A percentile compares a stretch with the other conserved stretches of the same genome.
phyloP scores from a whole-genome alignment of 1,140 invertebrate genomes.

The Lasioglossum baleicum region DNA sequence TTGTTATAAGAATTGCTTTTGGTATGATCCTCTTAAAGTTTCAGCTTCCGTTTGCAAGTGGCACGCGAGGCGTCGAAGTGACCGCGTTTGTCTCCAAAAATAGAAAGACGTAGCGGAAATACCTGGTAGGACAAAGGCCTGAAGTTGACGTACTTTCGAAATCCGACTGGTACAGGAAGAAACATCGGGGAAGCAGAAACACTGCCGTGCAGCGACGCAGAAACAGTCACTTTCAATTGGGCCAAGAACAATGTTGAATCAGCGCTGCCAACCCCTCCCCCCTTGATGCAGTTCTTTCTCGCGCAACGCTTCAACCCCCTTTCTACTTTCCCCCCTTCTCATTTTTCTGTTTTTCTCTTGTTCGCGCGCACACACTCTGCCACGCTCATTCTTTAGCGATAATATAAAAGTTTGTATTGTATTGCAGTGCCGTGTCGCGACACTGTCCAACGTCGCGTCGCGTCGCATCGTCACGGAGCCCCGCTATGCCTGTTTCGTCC shows the following conservation, averaged over 20 bases:
- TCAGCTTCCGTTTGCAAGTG: neutral
- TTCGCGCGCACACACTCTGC: neutral
- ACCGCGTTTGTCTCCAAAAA: neutral
- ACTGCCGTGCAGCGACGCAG: constrained; percentile 6
- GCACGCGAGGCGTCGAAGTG: neutral
- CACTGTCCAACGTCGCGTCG: neutral
- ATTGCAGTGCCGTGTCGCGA: constrained; percentile 1
- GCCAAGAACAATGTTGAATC: constrained; percentile 22
- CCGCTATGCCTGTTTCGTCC: neutral
- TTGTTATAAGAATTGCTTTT: no score
- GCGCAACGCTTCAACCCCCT: neutral
- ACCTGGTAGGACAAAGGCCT: neutral
- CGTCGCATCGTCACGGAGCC: neutral
- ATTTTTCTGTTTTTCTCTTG: neutral
- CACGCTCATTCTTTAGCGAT: constrained; percentile 19
- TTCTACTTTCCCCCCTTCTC: neutral
- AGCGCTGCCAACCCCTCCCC: constrained; percentile 34
- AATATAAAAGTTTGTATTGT: constrained; percentile 56
- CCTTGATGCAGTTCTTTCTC: neutral
- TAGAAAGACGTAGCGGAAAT: neutral
- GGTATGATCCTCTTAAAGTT: no score
- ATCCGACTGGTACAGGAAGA: neutral
- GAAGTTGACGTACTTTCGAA: neutral
- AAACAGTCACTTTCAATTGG: constrained; percentile 36
- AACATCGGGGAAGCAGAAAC: neutral